phyloP scores from a whole-genome alignment of 2,888 invertebrate species.

The Balanococcus diminutus region DNA sequence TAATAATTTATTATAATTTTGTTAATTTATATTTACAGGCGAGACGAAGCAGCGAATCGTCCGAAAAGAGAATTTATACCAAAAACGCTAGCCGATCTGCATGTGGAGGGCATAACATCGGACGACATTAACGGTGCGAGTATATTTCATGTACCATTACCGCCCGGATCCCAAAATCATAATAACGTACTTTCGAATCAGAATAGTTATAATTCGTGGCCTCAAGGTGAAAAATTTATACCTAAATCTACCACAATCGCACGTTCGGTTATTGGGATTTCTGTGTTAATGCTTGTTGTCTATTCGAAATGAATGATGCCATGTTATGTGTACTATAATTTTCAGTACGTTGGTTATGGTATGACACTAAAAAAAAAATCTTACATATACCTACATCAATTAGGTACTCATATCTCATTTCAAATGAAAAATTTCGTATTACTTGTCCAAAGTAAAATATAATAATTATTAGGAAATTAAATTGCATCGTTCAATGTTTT shows the following conservation, averaged over 20 bases:
- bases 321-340: background rate
- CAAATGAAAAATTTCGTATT: too few relatives aligned
- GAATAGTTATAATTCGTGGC: conserved; percentile 48
- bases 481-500: too few relatives aligned
- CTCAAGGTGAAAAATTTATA: conserved; percentile 47
- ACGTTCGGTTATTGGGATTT: conserved; percentile 30
- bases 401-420: too few relatives aligned
- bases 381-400: too few relatives aligned
- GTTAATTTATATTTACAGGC: conserved; percentile 65
- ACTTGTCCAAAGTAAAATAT: too few relatives aligned
- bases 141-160: conserved; percentile 57
- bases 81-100: conserved; percentile 85
- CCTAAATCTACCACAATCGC: background rate
- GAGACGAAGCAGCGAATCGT: conserved; percentile 86
- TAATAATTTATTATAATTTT: background rate
- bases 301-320: background rate
- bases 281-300: conserved; percentile 3
- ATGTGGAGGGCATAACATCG: conserved; percentile 75
- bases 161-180: conserved; percentile 36
- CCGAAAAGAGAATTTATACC: conserved; percentile 91
- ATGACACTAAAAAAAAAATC: too few relatives aligned
- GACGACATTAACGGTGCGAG: conserved; percentile 73
- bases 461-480: too few relatives aligned
- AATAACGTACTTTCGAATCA: conserved; percentile 28
- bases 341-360: background rate